Base-by-base conservation (phyloP, 2,797 vertebrate genomes). In the Thripadectes ignobilis region DNA sequence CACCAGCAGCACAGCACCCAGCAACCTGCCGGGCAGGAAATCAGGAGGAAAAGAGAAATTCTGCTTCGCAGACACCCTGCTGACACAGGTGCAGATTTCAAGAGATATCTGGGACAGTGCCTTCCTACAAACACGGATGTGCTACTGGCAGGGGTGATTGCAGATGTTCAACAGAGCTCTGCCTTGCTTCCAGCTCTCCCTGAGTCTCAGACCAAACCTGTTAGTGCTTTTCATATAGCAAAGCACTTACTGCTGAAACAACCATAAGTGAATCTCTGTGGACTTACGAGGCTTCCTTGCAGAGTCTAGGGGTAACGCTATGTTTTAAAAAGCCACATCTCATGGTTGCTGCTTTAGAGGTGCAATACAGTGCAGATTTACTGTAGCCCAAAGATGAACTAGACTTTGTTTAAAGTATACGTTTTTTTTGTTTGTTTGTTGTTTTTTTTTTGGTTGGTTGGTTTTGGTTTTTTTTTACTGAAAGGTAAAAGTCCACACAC, bases 251-350 rank as follows among this genome's bases (percentile, higher is more conserved):
- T 63, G 45, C n/a, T 63, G 38, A 29, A 54, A 17, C 3, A 82
- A 7, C 21, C 9, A 4, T 9, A 14, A 12, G 21, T 30, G 32
- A 52, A 39, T 3, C 15, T 57, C 17, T 59, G 49, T n/a, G 36
- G n/a, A 16, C 5, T 59, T 36, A 34, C 4, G 16, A 23, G 18
- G 20, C 26, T 54, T 79, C 29, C 41, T 73, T 54, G 48, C 5
- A 55, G 41, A 51, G n/a, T 29, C 16, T 0, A 0, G 19, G 19
- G 19, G 3, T 59, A 75, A 63, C 1, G 1, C 15, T 29, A 4
- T 2, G 1, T 43, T 72, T 73, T 14, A 46, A 74, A 80, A 34
- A 36, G 27, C 18, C 14, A 4, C 7, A 12, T 65, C 71, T 72
- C 38, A 18, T 12, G 14, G 12, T 6, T 73, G 26, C 43, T 73